Evolutionary conservation across 2,888 invertebrate genomes (phyloP).

Genomic region (Tuberolachnus salignus): DNA sequence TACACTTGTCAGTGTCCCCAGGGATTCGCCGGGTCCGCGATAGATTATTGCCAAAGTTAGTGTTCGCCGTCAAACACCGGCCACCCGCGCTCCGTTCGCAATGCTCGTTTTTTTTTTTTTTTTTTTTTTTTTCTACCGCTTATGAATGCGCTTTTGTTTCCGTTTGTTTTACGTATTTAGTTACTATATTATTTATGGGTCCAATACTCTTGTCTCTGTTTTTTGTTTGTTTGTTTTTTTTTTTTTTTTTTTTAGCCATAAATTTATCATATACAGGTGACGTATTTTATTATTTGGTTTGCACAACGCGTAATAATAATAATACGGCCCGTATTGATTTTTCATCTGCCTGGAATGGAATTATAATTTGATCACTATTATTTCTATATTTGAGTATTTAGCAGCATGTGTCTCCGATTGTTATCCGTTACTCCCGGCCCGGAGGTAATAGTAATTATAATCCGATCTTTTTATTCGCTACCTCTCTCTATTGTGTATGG

Average conservation of each 20-base stretch:
- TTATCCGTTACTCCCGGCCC: background rate
- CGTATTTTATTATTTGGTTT: too few relatives aligned
- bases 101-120: background rate
- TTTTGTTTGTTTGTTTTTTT: background rate
- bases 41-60: constrained; percentile 80
- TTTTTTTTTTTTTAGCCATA: background rate
- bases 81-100: background rate
- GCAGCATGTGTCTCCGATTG: constrained; percentile 25
- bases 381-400: constrained; percentile 11
- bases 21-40: constrained; percentile 78
- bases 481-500: constrained; percentile 1
- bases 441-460: constrained; percentile 36
- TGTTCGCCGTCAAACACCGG: constrained; percentile 58
- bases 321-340: background rate
- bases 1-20: constrained; percentile 78
- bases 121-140: background rate
- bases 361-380: background rate
- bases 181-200: background rate
- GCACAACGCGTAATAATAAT: too few relatives aligned
- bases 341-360: background rate
- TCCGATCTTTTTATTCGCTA: constrained; percentile 6
- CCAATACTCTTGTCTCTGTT: constrained; percentile 38
- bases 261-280: too few relatives aligned
- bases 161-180: background rate
- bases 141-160: background rate